Conservation (phyloP, 2,888 invertebrate species). For the Mythimna ferrago region DNA sequence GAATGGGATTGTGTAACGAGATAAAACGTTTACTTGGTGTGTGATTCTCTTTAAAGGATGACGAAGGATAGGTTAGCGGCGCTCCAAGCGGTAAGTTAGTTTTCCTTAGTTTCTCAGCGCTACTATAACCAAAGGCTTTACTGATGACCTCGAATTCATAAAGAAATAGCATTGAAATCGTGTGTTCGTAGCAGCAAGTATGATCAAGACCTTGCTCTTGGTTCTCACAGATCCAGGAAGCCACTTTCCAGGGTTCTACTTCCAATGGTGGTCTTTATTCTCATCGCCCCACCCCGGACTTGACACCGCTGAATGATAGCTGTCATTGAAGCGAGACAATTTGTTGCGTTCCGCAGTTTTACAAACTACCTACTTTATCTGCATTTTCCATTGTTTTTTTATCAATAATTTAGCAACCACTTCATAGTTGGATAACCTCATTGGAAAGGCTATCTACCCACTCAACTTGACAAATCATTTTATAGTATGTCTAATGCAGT, state of each 20-base stretch:
- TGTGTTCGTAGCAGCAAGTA: slow-evolving; percentile 62
- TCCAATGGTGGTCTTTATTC: slow-evolving; percentile 72
- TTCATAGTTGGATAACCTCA: slow-evolving; percentile 64
- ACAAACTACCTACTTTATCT: slow-evolving; percentile 62
- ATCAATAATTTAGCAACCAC: slow-evolving; percentile 59
- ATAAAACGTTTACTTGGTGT: slow-evolving; percentile 92
- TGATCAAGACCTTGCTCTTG: slow-evolving; percentile 48
- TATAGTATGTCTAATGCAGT: neutral
- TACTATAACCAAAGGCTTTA: slow-evolving; percentile 84
- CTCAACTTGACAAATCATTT: slow-evolving; percentile 33
- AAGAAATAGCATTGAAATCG: slow-evolving; percentile 78
- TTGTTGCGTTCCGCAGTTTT: slow-evolving; percentile 79
- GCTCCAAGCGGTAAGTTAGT: slow-evolving; percentile 96
- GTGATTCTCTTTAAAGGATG: slow-evolving; percentile 94
- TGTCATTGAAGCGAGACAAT: slow-evolving; percentile 83
- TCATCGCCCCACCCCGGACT: slow-evolving; percentile 87
- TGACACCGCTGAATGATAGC: slow-evolving; percentile 81
- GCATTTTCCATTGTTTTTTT: slow-evolving; percentile 61
- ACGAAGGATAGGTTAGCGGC: slow-evolving; percentile 99
- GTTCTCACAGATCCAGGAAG: slow-evolving; percentile 29
- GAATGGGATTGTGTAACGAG: slow-evolving; percentile 95
- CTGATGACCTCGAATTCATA: slow-evolving; percentile 85
- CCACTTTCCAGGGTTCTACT: slow-evolving; percentile 56
- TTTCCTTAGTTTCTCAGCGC: slow-evolving; percentile 76
- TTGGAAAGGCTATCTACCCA: slow-evolving; percentile 51